phyloP scores from a whole-genome alignment of 2,113 vertebrate genomes.

The Nibea albiflora region DNA sequence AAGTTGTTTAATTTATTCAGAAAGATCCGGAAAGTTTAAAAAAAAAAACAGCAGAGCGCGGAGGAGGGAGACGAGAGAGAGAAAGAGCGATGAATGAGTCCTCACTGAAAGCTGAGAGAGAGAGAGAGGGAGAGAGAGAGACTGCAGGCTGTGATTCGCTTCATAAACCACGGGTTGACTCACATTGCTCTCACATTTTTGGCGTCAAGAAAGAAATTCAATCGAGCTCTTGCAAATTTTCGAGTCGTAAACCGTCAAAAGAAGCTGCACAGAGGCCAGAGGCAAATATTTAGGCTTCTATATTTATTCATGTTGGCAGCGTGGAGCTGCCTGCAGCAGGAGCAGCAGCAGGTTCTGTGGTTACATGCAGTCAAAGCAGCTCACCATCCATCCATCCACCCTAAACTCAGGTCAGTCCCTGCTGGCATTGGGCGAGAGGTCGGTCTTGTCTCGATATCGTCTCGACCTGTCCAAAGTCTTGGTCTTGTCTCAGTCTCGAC shows the following conservation, averaged over 20 bases:
- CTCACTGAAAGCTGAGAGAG: background rate
- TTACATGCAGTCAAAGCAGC: too few species aligned
- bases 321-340: too few species aligned
- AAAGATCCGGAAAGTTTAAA: constrained; percentile 53
- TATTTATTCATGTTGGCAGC: too few species aligned
- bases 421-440: too few species aligned
- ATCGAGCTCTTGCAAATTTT: background rate
- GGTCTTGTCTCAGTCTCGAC: too few species aligned
- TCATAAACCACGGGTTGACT: constrained; percentile 54
- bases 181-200: background rate
- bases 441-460: too few species aligned
- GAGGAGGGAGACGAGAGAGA: constrained; percentile 6
- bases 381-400: too few species aligned
- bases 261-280: background rate
- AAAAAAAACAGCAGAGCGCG: background rate
- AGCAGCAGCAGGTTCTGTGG: too few species aligned
- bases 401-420: too few species aligned
- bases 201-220: background rate
- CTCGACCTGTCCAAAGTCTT: too few species aligned
- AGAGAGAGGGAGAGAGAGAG: constrained; percentile 4
- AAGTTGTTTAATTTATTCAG: background rate
- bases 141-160: constrained; percentile 48
- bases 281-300: background rate
- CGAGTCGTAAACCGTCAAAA: background rate
- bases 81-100: background rate